Percentiles rank a stretch among this genome's conserved stretches.
phyloP scores from a whole-genome alignment of 2,113 vertebrate genomes.

The Oreochromis aureus region DNA sequence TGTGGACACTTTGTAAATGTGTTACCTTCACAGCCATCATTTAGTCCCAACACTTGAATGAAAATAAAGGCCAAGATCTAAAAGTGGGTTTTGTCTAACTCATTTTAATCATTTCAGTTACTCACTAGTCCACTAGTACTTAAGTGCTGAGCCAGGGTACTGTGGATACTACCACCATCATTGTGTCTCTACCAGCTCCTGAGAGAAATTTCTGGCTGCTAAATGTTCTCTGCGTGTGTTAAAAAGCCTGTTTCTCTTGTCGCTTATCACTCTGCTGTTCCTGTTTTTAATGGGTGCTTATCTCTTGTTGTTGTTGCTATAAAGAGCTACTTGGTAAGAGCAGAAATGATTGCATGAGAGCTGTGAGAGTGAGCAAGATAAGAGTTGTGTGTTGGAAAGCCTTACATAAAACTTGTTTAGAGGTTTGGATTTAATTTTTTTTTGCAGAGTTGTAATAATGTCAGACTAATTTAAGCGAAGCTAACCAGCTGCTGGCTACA shows the following conservation, averaged over 20 bases:
- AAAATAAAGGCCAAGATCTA: neutral
- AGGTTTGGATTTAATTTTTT: fast-evolving
- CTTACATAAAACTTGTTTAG: neutral
- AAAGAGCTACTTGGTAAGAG: neutral
- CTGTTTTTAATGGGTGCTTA: neutral
- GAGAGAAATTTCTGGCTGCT: neutral
- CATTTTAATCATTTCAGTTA: fast-evolving
- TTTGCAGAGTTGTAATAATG: neutral
- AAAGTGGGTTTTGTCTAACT: neutral
- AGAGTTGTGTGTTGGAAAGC: neutral
- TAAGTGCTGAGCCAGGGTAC: neutral
- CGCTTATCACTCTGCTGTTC: neutral
- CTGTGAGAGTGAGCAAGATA: neutral
- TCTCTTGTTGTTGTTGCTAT: neutral
- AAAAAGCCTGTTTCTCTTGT: neutral
- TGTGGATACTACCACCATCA: neutral
- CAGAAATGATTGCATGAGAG: neutral
- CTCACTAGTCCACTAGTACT: neutral
- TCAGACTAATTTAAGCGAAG: neutral
- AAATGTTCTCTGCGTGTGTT: neutral
- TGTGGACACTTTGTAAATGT: fast-evolving
- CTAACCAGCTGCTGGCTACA: neutral
- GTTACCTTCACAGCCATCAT: neutral
- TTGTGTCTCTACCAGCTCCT: neutral
- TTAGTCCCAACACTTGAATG: neutral